Conservation (phyloP, 2,888 invertebrate genomes). For the Drosophila gaucha region DNA sequence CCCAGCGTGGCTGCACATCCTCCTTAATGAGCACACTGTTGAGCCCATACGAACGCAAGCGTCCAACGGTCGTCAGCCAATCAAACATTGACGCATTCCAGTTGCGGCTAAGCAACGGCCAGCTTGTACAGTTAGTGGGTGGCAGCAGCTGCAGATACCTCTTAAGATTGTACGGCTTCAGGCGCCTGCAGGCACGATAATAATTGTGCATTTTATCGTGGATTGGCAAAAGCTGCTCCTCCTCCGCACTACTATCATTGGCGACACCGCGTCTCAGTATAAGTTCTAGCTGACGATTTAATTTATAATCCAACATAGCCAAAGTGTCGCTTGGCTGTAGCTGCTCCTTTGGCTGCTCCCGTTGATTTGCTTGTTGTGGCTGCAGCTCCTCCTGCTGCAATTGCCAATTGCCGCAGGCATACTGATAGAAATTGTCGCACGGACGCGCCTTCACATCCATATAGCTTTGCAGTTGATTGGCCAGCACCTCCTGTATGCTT, state of each 20-base stretch:
- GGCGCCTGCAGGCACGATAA: conserved; percentile 80
- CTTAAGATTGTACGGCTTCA: conserved; percentile 79
- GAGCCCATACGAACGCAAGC: conserved; percentile 75
- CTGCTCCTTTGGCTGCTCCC: conserved; percentile 51
- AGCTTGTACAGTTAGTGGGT: conserved; percentile 57
- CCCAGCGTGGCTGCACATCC: conserved; percentile 82
- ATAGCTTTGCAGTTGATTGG: conserved; percentile 76
- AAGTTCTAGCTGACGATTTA: conserved; percentile 78
- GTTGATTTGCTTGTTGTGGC: conserved; percentile 5
- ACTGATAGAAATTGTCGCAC: conserved; percentile 83
- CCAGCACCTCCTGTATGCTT: conserved; percentile 76
- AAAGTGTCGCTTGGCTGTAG: conserved; percentile 78
- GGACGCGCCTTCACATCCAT: conserved; percentile 80
- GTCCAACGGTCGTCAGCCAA: conserved; percentile 79
- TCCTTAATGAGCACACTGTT: conserved; percentile 81
- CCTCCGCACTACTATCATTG: conserved; percentile 44
- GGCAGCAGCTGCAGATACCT: conserved; percentile 76
- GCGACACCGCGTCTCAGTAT: conserved; percentile 55
- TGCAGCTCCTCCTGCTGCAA: conserved; percentile 65
- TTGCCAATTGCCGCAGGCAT: conserved; percentile 83
- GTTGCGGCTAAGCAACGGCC: conserved; percentile 66
- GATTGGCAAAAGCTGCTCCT: conserved; percentile 22
- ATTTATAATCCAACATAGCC: conserved; percentile 72
- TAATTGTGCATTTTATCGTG: conserved; percentile 73
- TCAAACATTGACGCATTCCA: conserved; percentile 76